phyloP scores from a whole-genome alignment of 2,113 vertebrate genomes.

The Alosa alosa region DNA sequence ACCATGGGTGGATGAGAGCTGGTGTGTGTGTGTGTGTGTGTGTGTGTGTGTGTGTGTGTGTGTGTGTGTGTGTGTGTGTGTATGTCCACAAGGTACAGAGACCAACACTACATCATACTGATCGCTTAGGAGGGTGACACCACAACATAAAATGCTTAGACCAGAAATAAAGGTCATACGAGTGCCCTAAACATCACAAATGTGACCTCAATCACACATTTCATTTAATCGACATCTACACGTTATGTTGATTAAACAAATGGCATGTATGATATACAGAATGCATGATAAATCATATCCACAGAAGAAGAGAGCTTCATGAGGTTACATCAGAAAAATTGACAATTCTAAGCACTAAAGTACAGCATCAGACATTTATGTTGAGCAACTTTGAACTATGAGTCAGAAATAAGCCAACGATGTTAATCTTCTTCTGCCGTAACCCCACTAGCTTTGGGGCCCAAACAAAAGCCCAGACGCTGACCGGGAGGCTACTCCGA shows the following conservation, averaged over 20 bases:
- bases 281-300: background rate
- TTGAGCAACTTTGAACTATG: no score
- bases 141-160: background rate
- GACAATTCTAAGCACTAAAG: no score
- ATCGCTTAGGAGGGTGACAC: background rate
- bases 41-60: background rate
- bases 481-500: no score
- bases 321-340: no score
- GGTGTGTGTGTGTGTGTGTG: conserved; percentile 4
- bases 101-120: background rate
- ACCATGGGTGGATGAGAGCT: conserved; percentile 4
- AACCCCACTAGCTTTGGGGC: no score
- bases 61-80: background rate
- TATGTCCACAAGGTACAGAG: background rate
- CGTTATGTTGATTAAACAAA: background rate
- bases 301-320: background rate
- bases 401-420: no score
- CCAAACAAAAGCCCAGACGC: no score
- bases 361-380: no score
- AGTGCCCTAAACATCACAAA: no score
- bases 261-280: background rate
- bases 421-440: no score
- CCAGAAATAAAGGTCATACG: background rate
- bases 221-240: background rate
- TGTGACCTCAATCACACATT: background rate